A percentile compares a stretch with the other conserved stretches of the same genome.
Conservation (phyloP, 2,113 vertebrate genomes). For the Menura novaehollandiae region DNA sequence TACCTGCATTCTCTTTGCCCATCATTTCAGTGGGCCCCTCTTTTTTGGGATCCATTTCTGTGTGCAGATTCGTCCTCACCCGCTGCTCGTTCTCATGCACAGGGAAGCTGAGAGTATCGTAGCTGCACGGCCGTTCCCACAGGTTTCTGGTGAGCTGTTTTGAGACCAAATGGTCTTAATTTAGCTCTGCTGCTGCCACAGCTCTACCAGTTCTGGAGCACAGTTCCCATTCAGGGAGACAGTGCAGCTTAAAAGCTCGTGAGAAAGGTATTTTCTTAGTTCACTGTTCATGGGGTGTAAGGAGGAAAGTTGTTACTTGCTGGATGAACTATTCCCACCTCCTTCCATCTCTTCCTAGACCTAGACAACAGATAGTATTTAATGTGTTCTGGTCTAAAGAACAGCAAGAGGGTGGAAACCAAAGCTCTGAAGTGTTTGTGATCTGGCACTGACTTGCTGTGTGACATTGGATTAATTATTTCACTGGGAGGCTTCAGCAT, state of each 20-base stretch:
- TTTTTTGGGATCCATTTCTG: background rate
- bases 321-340: background rate
- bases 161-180: background rate
- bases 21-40: rapidly evolving
- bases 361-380: background rate
- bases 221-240: background rate
- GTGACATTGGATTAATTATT: background rate
- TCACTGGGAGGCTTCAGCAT: background rate
- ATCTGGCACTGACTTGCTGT: background rate
- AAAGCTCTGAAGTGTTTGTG: background rate
- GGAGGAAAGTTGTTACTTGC: background rate
- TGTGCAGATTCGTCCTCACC: background rate
- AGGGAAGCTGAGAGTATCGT: rapidly evolving
- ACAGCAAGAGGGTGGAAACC: background rate
- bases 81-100: rapidly evolving
- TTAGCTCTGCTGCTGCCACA: background rate
- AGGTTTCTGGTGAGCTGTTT: background rate
- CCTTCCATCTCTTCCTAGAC: background rate
- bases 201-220: background rate
- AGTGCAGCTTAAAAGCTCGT: background rate
- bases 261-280: background rate
- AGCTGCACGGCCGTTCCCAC: rapidly evolving
- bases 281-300: background rate
- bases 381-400: background rate
- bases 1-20: background rate